Conservation (phyloP, 2,797 vertebrate species). For the Choloepus didactylus region DNA sequence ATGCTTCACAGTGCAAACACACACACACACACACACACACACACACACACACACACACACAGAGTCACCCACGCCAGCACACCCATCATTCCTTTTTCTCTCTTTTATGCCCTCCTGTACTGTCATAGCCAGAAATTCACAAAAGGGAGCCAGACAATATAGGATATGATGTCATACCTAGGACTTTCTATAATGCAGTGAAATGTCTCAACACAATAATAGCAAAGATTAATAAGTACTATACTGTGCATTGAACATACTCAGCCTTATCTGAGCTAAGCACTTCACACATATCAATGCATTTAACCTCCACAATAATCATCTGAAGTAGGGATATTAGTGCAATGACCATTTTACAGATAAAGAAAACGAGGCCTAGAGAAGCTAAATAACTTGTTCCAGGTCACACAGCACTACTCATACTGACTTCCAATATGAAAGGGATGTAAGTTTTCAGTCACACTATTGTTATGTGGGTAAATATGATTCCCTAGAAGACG, state of each 20-base stretch:
- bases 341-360: background rate
- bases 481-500: background rate
- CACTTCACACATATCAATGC: background rate
- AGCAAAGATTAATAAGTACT: background rate
- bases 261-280: background rate
- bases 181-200: background rate
- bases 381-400: background rate
- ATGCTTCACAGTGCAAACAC: background rate
- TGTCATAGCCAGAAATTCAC: conserved; percentile 7
- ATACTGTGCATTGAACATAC: background rate
- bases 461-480: background rate
- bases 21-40: background rate
- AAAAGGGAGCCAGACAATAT: background rate
- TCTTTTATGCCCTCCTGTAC: background rate
- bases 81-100: background rate
- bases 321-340: background rate
- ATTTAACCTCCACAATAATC: background rate
- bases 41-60: background rate
- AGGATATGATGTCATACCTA: background rate
- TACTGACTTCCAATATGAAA: background rate
- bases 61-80: background rate
- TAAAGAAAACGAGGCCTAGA: background rate
- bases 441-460: background rate
- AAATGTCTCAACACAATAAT: background rate
- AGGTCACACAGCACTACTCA: background rate